phyloP scores from a whole-genome alignment of 2,797 vertebrate species.

The Hemitrygon akajei region DNA sequence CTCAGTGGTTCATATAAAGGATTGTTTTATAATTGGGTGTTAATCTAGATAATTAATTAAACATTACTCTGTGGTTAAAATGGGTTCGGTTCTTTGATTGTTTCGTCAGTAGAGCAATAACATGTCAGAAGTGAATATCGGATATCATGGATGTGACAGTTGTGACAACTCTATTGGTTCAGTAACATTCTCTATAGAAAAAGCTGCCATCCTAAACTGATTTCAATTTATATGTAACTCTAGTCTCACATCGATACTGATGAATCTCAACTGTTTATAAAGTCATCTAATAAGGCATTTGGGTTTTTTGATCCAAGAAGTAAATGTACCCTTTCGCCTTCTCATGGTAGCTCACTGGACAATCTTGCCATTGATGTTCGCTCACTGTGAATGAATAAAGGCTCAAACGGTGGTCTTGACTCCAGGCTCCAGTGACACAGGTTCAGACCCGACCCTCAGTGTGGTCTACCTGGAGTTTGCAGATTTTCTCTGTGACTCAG shows the following conservation, averaged over 20 bases:
- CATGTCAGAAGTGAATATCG: not conserved
- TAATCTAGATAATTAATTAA: not conserved
- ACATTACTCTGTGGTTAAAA: not conserved
- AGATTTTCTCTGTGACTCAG: too few relatives aligned
- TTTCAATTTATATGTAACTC: not conserved
- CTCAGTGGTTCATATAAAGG: not conserved
- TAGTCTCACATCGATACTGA: not conserved
- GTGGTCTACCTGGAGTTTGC: too few relatives aligned
- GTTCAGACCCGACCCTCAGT: too few relatives aligned
- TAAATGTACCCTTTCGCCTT: too few relatives aligned
- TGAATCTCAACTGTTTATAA: not conserved
- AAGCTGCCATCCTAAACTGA: not conserved
- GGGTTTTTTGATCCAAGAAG: too few relatives aligned
- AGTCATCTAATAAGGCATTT: too few relatives aligned
- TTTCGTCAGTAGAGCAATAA: not conserved
- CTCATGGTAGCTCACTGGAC: too few relatives aligned
- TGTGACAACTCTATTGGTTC: not conserved
- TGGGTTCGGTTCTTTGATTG: too few relatives aligned
- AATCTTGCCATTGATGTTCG: not conserved
- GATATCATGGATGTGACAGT: not conserved
- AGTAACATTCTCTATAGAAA: not conserved
- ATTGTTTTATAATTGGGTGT: not conserved
- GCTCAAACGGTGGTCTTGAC: too few relatives aligned
- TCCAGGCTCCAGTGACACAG: too few relatives aligned
- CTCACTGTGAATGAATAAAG: too few relatives aligned